Evolutionary conservation across 2,113 vertebrate species (phyloP), one percentile per base, ranked within the genome.

Genomic region (Zosterops japonicus): DNA sequence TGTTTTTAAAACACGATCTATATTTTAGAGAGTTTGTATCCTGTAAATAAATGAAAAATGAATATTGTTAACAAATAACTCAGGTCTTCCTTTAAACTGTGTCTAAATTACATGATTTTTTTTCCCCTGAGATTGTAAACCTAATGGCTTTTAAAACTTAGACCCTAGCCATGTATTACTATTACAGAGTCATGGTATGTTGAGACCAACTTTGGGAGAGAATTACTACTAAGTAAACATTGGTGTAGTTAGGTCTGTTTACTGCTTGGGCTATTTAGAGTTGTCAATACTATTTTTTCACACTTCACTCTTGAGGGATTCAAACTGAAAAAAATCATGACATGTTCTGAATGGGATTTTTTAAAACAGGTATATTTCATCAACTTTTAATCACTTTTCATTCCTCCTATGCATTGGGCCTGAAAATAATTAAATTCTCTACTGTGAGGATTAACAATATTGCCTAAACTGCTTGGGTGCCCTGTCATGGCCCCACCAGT

Each of bases 371-470:
- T 70, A 1, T 83, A 29, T 86, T 71, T 92, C 14, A 57, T 31
- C 9, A 77, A 13, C 36, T 78, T 86, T 52, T 21, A 49, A 3
- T 67, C 5, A 11, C 14, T 88, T 77, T 33, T 23, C 9, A 61
- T 21, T 63, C 59, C 75, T 89, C 44, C 76, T 77, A 77, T 47
- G 21, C 33, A 6, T 7, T 90, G 28, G n/a, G 9, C 41, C 76
- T 95, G 93, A 92, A 96, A 97, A 69, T 67, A 78, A 65, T 93
- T 72, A 9, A 31, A 4, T 85, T 95, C 96, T 90, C 55, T 92
- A 61, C 65, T 57, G 10, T 87, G 41, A 78, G 65, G 59, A 52
- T 83, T 59, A 83, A 79, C 35, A 83, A 25, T 42, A 83, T 59
- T 94, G 78, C 88, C 80, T 94, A 36, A 95, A 60, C 17, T 18